phyloP scores from a whole-genome alignment of 2,797 vertebrate genomes.

The Philypnodon macrostomus region DNA sequence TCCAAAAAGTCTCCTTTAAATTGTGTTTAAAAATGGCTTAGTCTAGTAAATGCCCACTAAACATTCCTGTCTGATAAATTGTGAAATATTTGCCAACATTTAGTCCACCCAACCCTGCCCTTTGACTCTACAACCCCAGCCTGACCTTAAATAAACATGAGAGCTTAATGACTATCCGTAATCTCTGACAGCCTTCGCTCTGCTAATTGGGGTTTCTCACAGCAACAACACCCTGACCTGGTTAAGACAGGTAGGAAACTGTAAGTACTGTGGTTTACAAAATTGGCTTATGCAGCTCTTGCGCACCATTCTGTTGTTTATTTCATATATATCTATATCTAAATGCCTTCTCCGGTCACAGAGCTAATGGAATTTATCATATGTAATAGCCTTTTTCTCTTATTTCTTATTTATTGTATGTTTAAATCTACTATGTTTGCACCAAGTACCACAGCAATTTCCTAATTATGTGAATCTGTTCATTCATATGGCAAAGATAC shows the following conservation, averaged over 20 bases:
- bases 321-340: background rate
- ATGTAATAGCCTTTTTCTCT: too few species aligned
- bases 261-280: constrained; percentile 32
- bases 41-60: background rate
- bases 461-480: too few species aligned
- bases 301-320: too few species aligned
- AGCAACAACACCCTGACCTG: constrained; percentile 55
- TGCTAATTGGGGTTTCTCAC: constrained; percentile 67
- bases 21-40: background rate
- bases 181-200: constrained; percentile 60
- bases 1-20: too few species aligned
- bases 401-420: too few species aligned
- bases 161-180: constrained; percentile 62
- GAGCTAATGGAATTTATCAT: background rate
- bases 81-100: constrained; percentile 13
- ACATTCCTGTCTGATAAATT: constrained; percentile 12
- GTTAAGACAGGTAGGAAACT: constrained; percentile 60
- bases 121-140: constrained; percentile 41
- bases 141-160: constrained; percentile 71
- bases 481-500: too few species aligned
- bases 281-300: constrained; percentile 55
- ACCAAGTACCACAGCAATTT: too few species aligned
- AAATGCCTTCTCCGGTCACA: background rate
- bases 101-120: constrained; percentile 46
- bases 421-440: too few species aligned